Base-by-base conservation (phyloP, 30 jellyfish, hydroid and myxozoan genomes). In the Morbakka virulenta region DNA sequence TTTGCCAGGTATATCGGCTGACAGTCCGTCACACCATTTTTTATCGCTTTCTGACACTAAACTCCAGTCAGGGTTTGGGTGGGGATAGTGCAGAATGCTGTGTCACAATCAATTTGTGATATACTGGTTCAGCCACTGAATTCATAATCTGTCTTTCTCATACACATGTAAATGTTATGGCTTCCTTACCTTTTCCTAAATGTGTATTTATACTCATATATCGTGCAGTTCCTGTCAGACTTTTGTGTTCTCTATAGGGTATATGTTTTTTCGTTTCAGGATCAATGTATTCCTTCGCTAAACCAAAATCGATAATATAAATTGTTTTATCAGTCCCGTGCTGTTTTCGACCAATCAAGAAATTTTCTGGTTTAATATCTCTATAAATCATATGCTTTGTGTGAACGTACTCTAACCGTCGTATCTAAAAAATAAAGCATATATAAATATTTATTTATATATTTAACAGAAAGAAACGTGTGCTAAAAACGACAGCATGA, bases 161-260 rank as follows among this genome's bases (percentile, higher is more conserved):
- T n/a, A n/a, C n/a, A n/a, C n/a, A n/a, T n/a, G n/a, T n/a, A n/a
- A n/a, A n/a, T n/a, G n/a, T n/a, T n/a, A n/a, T n/a, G n/a, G 57
- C 57, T 6, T 12, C 27, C 47, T 52, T 72, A 94, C 99, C 99
- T 78, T 88, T 94, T 63, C 97, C 99, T 30, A 94, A 80, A 89
- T 94, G 99, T 32, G 99, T 94, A 67, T 94, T 94, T 28, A 94
- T 94, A 76, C 99, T 94, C 99, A 94, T 94, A 79, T 94, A 94
- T 3, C 99, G 93, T 21, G 99, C 99, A 2, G 99, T 94, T 23
- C 99, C 99, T n/a, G 99, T 94, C 31, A 94, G 50, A 76, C 98
- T 88, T 72, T 94, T 94, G 63, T 94, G 97, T 71, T 94, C 99
- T 34, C 97, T 77, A 83, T 87, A 94, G 0, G 99, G 99, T 69